Base-by-base conservation (phyloP, 2,797 vertebrate species). In the Nothura maculosa region DNA sequence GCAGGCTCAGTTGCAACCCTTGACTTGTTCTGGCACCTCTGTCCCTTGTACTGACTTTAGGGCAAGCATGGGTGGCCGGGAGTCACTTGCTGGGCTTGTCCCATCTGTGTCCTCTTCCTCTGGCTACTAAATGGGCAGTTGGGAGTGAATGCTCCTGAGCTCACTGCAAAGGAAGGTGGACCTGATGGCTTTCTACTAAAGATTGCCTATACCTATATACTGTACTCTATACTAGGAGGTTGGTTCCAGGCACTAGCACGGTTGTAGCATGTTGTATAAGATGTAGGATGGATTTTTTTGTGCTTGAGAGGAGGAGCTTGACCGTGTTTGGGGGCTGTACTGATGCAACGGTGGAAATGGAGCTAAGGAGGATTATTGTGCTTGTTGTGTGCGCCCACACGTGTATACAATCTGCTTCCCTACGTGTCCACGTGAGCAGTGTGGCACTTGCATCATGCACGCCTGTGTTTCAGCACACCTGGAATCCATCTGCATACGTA, bases 381-480 rank as follows among this genome's bases (percentile, higher is more conserved):
- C 55, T 28, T 60, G 40, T 48, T 57, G 5, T 1, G 4, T 34
- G 60, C 42, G 7, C 36, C 5, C 10, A 18, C 22, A 20, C 47
- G 5, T 8, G 0, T 1, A 1, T 9, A 9, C 40, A 54, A 16
- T 3, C 62, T 17, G 19, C 1, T 61, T 47, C 5, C 54, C 48
- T 1, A 10, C 5, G 5, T 15, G 79, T 45, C 12, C 28, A 57
- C n/a, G 0, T 0, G 0, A 6, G 24, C 42, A 6, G 0, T 17
- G 48, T 6, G 5, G 73, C 52, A 34, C 28, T 34, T 5, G 5
- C 7, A n/a, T 62, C 27, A 2, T 1, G 4, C 70, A 61, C 14
- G 4, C 17, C 72, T 85, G 79, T 82, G 76, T 34, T 74, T 15
- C 80, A 1, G 1, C 57, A 25, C 4, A 7, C 24, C 0, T 30